A percentile compares a stretch with the other conserved stretches of the same genome.
Conservation (phyloP, 2,113 vertebrate genomes). For the Aix galericulata region DNA sequence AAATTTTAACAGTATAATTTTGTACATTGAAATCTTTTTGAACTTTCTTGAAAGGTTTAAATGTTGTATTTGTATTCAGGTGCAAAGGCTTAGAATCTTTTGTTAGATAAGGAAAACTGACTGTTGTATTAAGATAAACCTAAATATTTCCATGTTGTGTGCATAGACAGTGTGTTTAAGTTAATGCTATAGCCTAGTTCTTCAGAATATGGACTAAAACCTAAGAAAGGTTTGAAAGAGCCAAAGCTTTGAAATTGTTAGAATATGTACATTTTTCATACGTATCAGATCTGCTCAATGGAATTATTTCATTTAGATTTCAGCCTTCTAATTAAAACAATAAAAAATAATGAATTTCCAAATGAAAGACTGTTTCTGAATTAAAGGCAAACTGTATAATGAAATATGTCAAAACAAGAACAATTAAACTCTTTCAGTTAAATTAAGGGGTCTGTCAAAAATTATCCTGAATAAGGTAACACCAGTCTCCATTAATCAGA, state of each 20-base stretch:
- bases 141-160: background rate
- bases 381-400: background rate
- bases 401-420: background rate
- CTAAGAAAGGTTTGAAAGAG: background rate
- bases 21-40: background rate
- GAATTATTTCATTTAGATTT: background rate
- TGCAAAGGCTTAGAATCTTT: background rate
- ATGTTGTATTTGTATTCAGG: background rate
- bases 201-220: background rate
- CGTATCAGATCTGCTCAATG: background rate
- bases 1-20: background rate
- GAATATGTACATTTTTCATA: background rate
- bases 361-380: background rate
- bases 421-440: background rate
- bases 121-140: background rate
- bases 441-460: background rate
- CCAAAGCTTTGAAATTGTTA: accelerated
- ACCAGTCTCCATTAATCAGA: background rate
- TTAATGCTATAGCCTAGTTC: background rate
- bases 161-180: background rate
- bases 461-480: background rate
- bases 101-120: background rate
- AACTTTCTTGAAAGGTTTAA: background rate
- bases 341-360: background rate
- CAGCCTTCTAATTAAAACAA: background rate